Percentiles rank a stretch among this genome's conserved stretches.
These are phyloP conservation scores for Holacanthella duospinosa DNA, from an alignment of 2,888 invertebrate species.

Conservation along the genomic window DNA sequence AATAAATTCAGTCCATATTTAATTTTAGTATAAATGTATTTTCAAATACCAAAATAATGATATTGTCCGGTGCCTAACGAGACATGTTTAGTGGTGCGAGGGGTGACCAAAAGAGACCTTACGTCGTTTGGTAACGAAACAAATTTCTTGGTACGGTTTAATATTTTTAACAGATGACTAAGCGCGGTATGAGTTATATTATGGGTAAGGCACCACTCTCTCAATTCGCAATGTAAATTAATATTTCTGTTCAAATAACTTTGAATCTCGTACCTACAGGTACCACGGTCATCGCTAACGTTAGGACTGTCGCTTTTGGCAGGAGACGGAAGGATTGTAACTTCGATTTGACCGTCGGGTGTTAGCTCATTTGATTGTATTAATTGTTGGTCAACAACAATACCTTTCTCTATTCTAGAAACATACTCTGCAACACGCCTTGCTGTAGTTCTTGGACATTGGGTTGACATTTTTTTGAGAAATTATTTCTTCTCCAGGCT, in stretches of 20 bases:
- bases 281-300: too few species aligned
- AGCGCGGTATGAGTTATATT: conserved; percentile 3
- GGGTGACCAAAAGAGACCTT: background rate
- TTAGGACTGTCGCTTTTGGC: too few species aligned
- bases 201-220: background rate
- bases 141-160: too few species aligned
- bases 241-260: too few species aligned
- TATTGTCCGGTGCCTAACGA: background rate
- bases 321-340: background rate
- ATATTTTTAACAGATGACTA: conserved; percentile 1
- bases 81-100: background rate
- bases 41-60: conserved; percentile 3
- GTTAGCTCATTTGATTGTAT: too few species aligned
- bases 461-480: too few species aligned
- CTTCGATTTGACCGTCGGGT: too few species aligned
- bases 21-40: background rate
- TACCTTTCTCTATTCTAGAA: background rate
- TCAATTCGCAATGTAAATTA: too few species aligned
- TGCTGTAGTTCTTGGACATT: too few species aligned
- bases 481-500: too few species aligned
- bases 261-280: too few species aligned
- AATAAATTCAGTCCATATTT: background rate
- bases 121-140: conserved; percentile 9
- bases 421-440: conserved; percentile 2
- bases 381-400: too few species aligned